Conservation (phyloP, 2,113 vertebrate species). For the Myotis brandtii region DNA sequence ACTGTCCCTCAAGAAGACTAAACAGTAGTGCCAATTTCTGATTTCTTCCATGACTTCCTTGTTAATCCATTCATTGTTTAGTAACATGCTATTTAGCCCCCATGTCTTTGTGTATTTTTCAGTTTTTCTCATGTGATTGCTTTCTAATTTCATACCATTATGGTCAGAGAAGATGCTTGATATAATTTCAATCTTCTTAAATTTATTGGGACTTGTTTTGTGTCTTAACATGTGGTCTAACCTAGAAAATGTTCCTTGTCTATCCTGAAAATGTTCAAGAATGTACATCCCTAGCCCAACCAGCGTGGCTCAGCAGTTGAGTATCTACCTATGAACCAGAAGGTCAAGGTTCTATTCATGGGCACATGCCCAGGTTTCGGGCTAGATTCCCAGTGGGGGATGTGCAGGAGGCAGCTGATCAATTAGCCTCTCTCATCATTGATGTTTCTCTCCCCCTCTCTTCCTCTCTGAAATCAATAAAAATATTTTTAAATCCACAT, state of each 20-base stretch:
- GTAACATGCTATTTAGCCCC: background rate
- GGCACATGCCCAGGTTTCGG: no score
- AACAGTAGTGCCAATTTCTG: background rate
- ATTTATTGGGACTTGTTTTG: background rate
- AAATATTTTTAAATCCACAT: no score
- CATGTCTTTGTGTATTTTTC: background rate
- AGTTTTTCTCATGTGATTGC: background rate
- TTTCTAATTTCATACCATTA: background rate
- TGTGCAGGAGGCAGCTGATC: no score
- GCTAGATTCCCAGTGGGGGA: no score
- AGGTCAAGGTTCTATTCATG: no score
- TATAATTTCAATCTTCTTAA: background rate
- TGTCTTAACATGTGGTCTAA: background rate
- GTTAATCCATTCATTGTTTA: background rate
- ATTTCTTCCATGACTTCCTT: background rate
- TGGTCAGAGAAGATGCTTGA: background rate
- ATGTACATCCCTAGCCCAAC: no score
- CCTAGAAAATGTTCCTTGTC: background rate
- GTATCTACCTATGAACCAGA: no score
- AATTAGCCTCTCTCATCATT: no score
- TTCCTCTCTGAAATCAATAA: no score
- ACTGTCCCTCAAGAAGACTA: background rate
- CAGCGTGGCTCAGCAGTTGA: no score
- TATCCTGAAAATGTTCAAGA: background rate
- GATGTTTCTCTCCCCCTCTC: no score